Evolutionary conservation across 1,140 invertebrate species (phyloP), one percentile per base, ranked within the genome.

Genomic region (Meloidogyne floridensis): DNA sequence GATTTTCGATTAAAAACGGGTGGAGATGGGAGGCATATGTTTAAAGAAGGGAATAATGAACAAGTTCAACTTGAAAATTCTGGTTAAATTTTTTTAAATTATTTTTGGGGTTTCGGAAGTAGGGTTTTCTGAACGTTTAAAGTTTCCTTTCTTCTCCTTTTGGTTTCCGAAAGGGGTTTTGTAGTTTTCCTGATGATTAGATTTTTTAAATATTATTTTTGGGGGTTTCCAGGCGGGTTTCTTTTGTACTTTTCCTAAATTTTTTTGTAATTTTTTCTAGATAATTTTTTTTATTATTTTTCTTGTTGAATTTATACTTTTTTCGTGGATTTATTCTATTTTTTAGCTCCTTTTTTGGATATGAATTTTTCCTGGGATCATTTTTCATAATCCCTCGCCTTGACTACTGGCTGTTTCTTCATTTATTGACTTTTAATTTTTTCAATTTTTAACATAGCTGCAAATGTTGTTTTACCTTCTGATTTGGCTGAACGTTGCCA

Each of bases 401-500:
- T 32, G 32, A 1, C 2, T 32, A 32, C 32, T 0, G 32, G 32
- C 32, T 32, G 32, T 32, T 32, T 32, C 2, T 2, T 1, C 32
- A 2, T 32, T 32, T 32, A 32, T 32, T 32, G 2, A 32, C 1
- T 32, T n/a, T n/a, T 65, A n/a, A 65, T n/a, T 59, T 59, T n/a
- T 65, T 6, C 0, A 20, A 20, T 20, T 20, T 20, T 3, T 6
- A 65, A n/a, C 6, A 5, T 10, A 53, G 53, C 56, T 72, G 42
- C 10, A 71, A 53, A 71, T 51, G 59, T 79, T n/a, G 72, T 82
- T 65, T 69, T 84, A 15, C 89, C 88, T 72, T 84, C 83, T 20
- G 80, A 87, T 43, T 87, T 92, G n/a, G 77, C 83, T 53, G 80
- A 88, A 8, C 91, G 91, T 59, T 93, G 92, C 84, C 89, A 91